phyloP scores from a whole-genome alignment of 2,888 invertebrate genomes.

The Nebria brevicollis region DNA sequence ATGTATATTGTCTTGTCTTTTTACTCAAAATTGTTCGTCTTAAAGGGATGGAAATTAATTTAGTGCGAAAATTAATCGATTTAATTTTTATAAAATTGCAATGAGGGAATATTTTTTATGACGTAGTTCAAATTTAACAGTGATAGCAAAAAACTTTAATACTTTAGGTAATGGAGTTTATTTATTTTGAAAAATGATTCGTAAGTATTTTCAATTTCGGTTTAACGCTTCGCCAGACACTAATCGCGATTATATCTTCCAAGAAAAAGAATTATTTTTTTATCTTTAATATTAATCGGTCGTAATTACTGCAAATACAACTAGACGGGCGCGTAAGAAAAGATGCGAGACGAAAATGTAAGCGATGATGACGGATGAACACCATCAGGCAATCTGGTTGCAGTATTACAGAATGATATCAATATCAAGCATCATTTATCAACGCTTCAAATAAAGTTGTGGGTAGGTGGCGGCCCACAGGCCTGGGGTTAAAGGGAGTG shows the following conservation, averaged over 20 bases:
- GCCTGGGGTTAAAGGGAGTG: not conserved
- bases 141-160: not conserved
- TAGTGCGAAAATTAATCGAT: not conserved
- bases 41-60: not conserved
- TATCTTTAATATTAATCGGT: not conserved
- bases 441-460: conserved; percentile 21
- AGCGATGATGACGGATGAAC: not conserved
- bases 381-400: not conserved
- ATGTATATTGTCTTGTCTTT: too few relatives aligned
- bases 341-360: conserved; percentile 2
- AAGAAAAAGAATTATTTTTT: not conserved
- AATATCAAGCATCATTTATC: conserved; percentile 25
- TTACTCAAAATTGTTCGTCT: not conserved
- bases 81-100: not conserved
- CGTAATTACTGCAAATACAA: not conserved
- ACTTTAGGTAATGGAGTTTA: not conserved
- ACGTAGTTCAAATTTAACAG: not conserved
- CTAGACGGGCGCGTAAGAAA: not conserved
- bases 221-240: not conserved
- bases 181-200: not conserved
- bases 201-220: not conserved
- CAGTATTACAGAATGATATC: conserved; percentile 15
- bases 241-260: not conserved
- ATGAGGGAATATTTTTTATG: not conserved
- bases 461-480: not conserved